Percentiles rank a stretch among this genome's conserved stretches.
Evolutionary conservation across 92 coral and sea anemone genomes (phyloP).

Genomic region (Bergia puertoricense): DNA sequence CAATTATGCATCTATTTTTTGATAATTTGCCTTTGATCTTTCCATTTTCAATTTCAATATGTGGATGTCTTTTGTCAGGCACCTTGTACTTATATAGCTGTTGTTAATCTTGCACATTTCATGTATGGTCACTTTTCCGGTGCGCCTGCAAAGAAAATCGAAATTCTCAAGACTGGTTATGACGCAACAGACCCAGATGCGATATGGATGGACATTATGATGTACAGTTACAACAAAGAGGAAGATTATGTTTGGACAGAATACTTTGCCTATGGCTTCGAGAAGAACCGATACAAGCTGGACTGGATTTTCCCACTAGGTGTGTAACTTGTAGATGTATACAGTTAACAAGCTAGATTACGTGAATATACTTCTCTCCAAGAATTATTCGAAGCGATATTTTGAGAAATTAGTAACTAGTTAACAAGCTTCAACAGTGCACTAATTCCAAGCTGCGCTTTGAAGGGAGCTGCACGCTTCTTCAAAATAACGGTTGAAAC

Average conservation of each 20-base stretch:
- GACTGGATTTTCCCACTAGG: conserved; percentile 62
- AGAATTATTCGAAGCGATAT: no score
- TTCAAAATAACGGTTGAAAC: no score
- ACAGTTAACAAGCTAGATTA: not conserved
- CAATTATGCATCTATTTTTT: no score
- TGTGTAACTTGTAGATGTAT: not conserved
- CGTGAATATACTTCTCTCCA: not conserved
- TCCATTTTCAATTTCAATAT: no score
- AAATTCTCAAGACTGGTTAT: conserved; percentile 37
- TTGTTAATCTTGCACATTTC: not conserved
- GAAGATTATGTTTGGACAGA: conserved; percentile 36
- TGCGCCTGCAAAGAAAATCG: conserved; percentile 27
- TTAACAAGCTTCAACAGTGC: no score
- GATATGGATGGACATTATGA: conserved; percentile 42
- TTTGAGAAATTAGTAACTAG: no score
- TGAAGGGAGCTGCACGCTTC: no score
- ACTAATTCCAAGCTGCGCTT: no score
- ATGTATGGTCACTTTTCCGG: conserved; percentile 48
- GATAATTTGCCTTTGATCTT: no score
- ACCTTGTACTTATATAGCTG: not conserved
- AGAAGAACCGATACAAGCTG: conserved; percentile 51
- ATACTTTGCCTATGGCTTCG: conserved; percentile 38
- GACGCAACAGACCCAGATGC: conserved; percentile 37
- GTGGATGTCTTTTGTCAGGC: not conserved
- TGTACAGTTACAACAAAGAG: conserved; percentile 39